A percentile compares a stretch with the other conserved stretches of the same genome.
Evolutionary conservation across 2,113 vertebrate species (phyloP).

Genomic region (Ceuthmochares aereus): DNA sequence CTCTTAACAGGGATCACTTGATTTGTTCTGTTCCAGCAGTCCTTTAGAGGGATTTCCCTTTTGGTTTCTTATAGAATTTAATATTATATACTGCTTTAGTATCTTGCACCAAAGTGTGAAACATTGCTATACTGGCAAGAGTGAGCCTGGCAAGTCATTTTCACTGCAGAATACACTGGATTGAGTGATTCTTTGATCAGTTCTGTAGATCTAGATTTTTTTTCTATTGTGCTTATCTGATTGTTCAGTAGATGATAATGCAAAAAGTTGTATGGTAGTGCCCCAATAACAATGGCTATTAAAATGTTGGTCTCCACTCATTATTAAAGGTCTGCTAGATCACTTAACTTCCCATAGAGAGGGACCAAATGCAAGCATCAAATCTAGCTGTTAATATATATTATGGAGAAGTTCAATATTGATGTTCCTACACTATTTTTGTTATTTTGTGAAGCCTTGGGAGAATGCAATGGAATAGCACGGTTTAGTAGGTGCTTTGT

Average conservation of each 20-base stretch:
- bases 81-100: background rate
- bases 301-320: background rate
- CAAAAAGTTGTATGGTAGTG: background rate
- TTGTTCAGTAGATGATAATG: background rate
- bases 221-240: background rate
- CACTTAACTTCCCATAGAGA: background rate
- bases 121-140: background rate
- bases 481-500: background rate
- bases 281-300: background rate
- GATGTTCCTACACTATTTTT: background rate
- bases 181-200: background rate
- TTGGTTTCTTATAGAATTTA: background rate
- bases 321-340: background rate
- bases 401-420: background rate
- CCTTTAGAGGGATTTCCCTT: background rate
- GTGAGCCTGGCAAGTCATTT: background rate
- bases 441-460: background rate
- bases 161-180: fast-evolving
- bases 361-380: background rate
- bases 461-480: background rate
- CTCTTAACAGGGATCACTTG: background rate
- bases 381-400: background rate
- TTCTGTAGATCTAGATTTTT: background rate
- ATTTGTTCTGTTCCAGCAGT: background rate
- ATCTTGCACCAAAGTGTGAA: background rate